Evolutionary conservation across 1,140 invertebrate species (phyloP).

Genomic region (Drosophila tropicalis): DNA sequence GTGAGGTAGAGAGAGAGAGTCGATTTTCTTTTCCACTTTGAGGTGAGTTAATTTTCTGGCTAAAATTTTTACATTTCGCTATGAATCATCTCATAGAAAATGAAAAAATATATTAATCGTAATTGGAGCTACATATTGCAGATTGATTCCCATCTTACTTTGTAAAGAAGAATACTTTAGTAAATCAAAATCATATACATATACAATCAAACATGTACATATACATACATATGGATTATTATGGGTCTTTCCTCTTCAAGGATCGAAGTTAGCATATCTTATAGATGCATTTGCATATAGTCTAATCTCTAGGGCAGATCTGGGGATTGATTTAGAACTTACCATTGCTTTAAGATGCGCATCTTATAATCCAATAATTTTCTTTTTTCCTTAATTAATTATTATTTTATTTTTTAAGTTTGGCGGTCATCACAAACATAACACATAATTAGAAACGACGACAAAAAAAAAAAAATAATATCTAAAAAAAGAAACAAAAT

Average conservation of each 20-base stretch:
- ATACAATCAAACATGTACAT: too few relatives aligned
- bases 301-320: not conserved
- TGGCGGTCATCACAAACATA: constrained; percentile 8
- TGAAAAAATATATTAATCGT: too few relatives aligned
- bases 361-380: constrained; percentile 30
- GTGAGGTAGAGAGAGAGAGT: not conserved
- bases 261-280: too few relatives aligned
- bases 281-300: too few relatives aligned
- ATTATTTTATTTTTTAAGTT: constrained; percentile 9
- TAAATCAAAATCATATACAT: too few relatives aligned
- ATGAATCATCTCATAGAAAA: not conserved
- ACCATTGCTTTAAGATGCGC: constrained; percentile 77
- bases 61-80: not conserved
- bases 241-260: too few relatives aligned
- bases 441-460: constrained; percentile 8
- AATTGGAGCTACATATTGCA: too few relatives aligned
- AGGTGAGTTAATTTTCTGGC: not conserved
- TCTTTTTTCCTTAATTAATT: constrained; percentile 13
- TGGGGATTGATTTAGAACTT: constrained; percentile 19
- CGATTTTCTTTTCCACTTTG: not conserved
- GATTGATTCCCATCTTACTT: too few relatives aligned
- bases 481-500: constrained; percentile 24
- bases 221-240: too few relatives aligned
- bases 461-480: constrained; percentile 29
- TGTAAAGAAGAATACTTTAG: too few relatives aligned